Evolutionary conservation across 2,113 vertebrate species (phyloP).

Genomic region (Sialia sialis): DNA sequence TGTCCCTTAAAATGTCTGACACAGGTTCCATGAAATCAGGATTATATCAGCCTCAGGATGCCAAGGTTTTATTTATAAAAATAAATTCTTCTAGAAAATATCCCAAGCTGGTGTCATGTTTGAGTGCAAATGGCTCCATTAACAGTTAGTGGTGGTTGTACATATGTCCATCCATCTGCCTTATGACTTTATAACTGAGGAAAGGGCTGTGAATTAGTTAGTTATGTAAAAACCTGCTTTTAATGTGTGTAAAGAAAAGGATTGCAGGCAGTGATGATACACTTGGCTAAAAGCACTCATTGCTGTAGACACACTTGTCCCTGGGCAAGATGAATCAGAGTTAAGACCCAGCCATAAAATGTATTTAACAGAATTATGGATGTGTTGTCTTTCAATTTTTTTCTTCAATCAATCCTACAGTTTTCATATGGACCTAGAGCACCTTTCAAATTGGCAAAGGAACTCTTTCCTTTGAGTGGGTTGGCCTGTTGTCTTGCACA

Average conservation of each 20-base stretch:
- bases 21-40: neutral
- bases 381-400: neutral
- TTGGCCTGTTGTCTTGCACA: neutral
- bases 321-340: neutral
- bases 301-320: neutral
- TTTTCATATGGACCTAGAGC: neutral
- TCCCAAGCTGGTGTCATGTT: neutral
- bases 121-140: slow-evolving; percentile 14
- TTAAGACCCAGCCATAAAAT: neutral
- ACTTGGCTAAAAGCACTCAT: neutral
- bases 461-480: neutral
- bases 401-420: neutral
- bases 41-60: neutral
- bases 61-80: slow-evolving; percentile 42
- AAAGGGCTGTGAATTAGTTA: neutral
- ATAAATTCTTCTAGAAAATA: slow-evolving; percentile 9
- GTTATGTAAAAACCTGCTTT: neutral
- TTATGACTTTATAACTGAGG: neutral
- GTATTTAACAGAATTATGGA: neutral
- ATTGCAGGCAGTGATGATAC: neutral
- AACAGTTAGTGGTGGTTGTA: neutral
- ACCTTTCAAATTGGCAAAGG: neutral
- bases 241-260: neutral
- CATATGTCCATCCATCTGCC: slow-evolving; percentile 52
- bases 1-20: neutral